phyloP scores from a whole-genome alignment of 2,113 vertebrate genomes.

The Peucedramus taeniatus region DNA sequence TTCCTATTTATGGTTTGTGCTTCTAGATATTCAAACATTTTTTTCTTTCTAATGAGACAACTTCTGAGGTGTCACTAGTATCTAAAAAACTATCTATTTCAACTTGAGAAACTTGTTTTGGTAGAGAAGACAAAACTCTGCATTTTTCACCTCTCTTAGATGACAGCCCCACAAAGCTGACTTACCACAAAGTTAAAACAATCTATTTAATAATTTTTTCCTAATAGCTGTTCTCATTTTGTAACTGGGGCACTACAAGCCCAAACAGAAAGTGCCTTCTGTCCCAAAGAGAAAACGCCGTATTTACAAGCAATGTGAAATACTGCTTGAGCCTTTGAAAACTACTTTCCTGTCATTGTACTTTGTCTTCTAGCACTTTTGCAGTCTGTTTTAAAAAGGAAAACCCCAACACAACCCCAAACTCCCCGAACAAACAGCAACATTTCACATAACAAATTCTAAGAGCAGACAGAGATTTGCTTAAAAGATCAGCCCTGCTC shows the following conservation, averaged over 20 bases:
- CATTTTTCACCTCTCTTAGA: neutral
- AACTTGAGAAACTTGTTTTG: neutral
- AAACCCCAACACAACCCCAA: accelerated
- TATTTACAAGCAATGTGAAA: neutral
- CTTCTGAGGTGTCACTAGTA: neutral
- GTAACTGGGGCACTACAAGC: neutral
- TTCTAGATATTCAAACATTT: neutral
- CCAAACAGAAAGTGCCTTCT: neutral
- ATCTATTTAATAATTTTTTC: neutral
- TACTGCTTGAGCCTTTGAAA: neutral
- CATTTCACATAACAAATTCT: neutral
- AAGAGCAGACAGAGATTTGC: neutral
- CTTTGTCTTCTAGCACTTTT: neutral
- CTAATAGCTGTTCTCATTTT: neutral
- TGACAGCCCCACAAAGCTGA: neutral
- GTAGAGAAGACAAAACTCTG: neutral
- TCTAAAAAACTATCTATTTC: neutral
- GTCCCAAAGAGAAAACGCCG: neutral
- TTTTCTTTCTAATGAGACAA: neutral
- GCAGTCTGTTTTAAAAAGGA: neutral
- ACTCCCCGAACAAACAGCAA: neutral
- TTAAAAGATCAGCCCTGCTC: neutral
- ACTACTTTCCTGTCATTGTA: neutral
- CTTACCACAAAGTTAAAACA: neutral
- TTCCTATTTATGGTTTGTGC: neutral